Evolutionary conservation across 2,113 vertebrate genomes (phyloP).

Genomic region (Gasterosteus aculeatus): DNA sequence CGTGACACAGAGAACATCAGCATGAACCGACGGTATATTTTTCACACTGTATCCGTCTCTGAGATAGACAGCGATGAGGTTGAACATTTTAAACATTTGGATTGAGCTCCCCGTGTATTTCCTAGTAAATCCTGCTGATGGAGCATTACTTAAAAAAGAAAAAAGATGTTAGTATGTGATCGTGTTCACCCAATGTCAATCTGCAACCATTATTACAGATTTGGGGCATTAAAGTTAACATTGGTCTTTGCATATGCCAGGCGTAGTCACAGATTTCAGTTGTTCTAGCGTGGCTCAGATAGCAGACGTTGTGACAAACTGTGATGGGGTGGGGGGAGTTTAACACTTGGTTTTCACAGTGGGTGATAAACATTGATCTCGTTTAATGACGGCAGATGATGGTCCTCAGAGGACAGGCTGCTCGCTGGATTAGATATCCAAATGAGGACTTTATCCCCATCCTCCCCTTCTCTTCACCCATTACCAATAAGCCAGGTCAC

Average conservation of each 20-base stretch:
- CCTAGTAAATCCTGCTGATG: constrained; percentile 38
- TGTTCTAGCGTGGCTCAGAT: constrained; percentile 17
- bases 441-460: constrained; percentile 77
- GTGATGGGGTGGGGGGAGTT: constrained; percentile 40
- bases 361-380: constrained; percentile 76
- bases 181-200: constrained; percentile 22
- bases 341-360: constrained; percentile 50
- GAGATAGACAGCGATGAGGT: neutral
- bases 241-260: constrained; percentile 30
- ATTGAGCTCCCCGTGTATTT: constrained; percentile 45
- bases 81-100: constrained; percentile 28
- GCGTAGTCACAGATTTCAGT: constrained; percentile 42
- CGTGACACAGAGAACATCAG: neutral
- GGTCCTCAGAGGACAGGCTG: constrained; percentile 69
- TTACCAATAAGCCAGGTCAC: constrained; percentile 66
- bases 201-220: constrained; percentile 47
- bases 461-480: constrained; percentile 57
- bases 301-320: constrained; percentile 48
- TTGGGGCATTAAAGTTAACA: constrained; percentile 47
- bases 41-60: neutral
- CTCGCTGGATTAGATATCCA: constrained; percentile 77
- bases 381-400: constrained; percentile 79
- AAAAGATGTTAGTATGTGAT: constrained; percentile 33
- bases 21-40: neutral
- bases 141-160: constrained; percentile 32